A percentile compares a stretch with the other conserved stretches of the same genome.
These are phyloP conservation scores for Holothuria glaberrima DNA, from an alignment of 35 echinoderm and acorn worm genomes.

Conservation along the genomic window DNA sequence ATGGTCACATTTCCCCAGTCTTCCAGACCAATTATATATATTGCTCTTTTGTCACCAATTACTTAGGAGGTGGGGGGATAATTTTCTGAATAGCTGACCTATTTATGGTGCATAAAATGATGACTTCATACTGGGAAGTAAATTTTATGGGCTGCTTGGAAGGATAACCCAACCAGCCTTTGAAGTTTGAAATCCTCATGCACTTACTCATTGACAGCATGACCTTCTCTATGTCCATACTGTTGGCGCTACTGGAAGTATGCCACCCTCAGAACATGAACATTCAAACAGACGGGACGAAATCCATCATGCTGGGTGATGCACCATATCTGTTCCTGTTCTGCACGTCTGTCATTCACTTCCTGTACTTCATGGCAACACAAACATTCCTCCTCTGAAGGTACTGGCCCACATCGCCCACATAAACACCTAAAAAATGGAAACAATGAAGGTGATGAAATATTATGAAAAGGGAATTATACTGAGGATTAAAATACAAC, in stretches of 20 bases:
- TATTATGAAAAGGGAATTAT: too few relatives aligned
- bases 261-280: conserved; percentile 20
- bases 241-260: conserved; percentile 40
- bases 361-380: conserved; percentile 1
- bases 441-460: not conserved
- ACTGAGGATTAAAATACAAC: too few relatives aligned
- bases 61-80: not conserved
- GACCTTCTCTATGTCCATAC: conserved; percentile 9
- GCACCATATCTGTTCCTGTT: not conserved
- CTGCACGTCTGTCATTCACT: not conserved
- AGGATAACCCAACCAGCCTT: not conserved
- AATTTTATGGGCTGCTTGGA: not conserved
- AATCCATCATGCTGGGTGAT: not conserved
- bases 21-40: not conserved
- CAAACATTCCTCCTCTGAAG: not conserved
- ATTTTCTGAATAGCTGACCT: not conserved
- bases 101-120: not conserved
- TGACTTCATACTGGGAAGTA: not conserved
- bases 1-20: too few relatives aligned
- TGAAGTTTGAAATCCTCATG: not conserved
- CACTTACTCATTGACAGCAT: not conserved
- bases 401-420: not conserved
- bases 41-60: not conserved
- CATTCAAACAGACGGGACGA: conserved; percentile 7
- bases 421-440: conserved; percentile 16